These are phyloP conservation scores for Cichladusa arquata DNA, from an alignment of 2,113 vertebrate genomes.

Conservation along the genomic window DNA sequence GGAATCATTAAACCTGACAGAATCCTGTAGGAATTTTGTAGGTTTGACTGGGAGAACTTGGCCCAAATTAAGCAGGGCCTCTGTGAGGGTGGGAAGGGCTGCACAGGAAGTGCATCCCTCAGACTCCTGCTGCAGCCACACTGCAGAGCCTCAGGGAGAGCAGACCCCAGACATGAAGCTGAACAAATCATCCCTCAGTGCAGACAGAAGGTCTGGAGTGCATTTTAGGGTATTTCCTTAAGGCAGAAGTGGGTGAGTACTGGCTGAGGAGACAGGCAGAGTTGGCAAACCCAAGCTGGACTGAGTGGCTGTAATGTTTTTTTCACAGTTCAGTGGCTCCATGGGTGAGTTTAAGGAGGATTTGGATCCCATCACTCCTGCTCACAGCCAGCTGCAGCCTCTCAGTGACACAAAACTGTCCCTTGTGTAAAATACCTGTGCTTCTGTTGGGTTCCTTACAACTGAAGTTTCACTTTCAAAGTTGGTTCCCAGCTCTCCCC, in stretches of 20 bases:
- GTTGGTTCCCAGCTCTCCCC: neutral
- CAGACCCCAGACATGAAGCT: neutral
- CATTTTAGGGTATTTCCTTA: slow-evolving; percentile 23
- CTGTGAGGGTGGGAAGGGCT: neutral
- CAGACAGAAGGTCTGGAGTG: slow-evolving; percentile 22
- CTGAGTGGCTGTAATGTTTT: neutral
- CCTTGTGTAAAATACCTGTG: neutral
- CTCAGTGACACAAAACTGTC: neutral
- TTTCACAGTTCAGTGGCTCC: neutral
- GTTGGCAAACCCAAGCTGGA: neutral
- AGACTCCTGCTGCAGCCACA: neutral
- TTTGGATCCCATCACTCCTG: neutral
- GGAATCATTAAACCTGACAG: neutral
- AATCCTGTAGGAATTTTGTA: neutral
- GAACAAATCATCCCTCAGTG: neutral
- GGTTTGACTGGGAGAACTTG: neutral
- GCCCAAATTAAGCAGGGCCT: neutral
- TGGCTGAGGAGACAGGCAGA: neutral
- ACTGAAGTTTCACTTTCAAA: neutral
- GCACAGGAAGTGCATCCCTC: neutral
- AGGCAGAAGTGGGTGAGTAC: neutral
- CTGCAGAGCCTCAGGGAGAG: neutral
- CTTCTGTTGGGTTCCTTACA: neutral
- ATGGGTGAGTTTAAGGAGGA: neutral
- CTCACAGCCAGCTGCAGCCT: neutral